A percentile compares a stretch with the other conserved stretches of the same genome.
These are phyloP conservation scores for Acropora yongei DNA, from an alignment of 64 coral and sea anemone genomes.

Conservation along the genomic window DNA sequence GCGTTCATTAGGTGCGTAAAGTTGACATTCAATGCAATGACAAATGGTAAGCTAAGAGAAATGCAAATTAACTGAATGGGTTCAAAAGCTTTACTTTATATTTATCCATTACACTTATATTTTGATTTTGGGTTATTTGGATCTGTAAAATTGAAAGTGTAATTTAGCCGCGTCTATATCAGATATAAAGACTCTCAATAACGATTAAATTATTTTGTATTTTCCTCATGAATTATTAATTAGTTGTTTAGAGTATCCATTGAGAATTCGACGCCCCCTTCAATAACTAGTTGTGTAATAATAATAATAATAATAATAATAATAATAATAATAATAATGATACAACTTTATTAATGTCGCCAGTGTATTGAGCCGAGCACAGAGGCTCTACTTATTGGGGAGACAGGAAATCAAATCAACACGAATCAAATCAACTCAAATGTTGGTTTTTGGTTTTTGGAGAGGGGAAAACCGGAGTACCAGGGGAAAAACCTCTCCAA, in stretches of 20 bases:
- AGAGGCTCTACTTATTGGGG: no score
- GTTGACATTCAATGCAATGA: not conserved
- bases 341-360: no score
- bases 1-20: slow-evolving; percentile 6
- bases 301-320: no score
- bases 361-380: no score
- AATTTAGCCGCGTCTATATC: not conserved
- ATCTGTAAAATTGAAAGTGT: not conserved
- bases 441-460: no score
- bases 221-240: not conserved
- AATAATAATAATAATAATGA: no score
- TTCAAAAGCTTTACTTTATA: not conserved
- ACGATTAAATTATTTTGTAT: not conserved
- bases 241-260: not conserved
- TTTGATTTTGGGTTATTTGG: slow-evolving; percentile 8
- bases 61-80: not conserved
- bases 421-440: no score
- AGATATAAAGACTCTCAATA: not conserved
- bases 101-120: not conserved
- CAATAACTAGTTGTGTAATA: not conserved
- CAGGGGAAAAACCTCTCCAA: no score
- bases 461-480: no score
- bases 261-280: not conserved
- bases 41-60: not conserved
- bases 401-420: no score